Evolutionary conservation across 1,140 invertebrate genomes (phyloP).

Genomic region (Platyura marginata): DNA sequence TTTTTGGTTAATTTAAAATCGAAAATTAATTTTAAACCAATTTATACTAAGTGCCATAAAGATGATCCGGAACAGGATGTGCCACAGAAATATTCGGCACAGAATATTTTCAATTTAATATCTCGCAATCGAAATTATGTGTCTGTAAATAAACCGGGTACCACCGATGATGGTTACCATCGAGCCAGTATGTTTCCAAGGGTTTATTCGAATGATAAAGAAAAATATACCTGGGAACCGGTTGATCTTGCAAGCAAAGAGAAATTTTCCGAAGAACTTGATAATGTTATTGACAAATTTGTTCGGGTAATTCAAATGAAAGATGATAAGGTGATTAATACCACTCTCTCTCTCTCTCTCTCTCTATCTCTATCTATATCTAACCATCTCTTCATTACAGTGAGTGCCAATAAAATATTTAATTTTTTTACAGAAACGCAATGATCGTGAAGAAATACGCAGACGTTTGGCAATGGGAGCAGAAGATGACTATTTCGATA

Average conservation of each 20-base stretch:
- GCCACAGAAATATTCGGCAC: too few species aligned
- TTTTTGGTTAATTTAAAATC: neutral
- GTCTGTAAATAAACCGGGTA: too few species aligned
- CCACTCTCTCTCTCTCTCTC: too few species aligned
- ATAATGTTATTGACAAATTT: slow-evolving; percentile 46
- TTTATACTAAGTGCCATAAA: too few species aligned
- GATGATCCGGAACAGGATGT: too few species aligned
- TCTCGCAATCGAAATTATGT: too few species aligned
- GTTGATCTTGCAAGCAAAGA: neutral
- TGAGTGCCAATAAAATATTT: too few species aligned
- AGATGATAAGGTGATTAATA: neutral
- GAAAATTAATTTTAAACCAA: neutral
- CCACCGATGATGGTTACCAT: too few species aligned
- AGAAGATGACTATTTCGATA: slow-evolving; percentile 54
- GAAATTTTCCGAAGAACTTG: slow-evolving; percentile 5
- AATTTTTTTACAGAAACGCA: slow-evolving; percentile 52
- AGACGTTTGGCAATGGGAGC: slow-evolving; percentile 71
- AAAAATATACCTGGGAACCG: neutral
- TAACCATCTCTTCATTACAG: too few species aligned
- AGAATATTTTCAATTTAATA: too few species aligned
- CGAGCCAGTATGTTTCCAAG: slow-evolving; percentile 7
- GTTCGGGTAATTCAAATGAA: slow-evolving; percentile 29
- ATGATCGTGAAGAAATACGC: slow-evolving; percentile 83
- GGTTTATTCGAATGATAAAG: slow-evolving; percentile 6
- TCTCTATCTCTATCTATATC: too few species aligned